Percentiles rank a stretch among this genome's conserved stretches.
Conservation (phyloP, 2,888 invertebrate species). For the Yponomeuta sedellus region DNA sequence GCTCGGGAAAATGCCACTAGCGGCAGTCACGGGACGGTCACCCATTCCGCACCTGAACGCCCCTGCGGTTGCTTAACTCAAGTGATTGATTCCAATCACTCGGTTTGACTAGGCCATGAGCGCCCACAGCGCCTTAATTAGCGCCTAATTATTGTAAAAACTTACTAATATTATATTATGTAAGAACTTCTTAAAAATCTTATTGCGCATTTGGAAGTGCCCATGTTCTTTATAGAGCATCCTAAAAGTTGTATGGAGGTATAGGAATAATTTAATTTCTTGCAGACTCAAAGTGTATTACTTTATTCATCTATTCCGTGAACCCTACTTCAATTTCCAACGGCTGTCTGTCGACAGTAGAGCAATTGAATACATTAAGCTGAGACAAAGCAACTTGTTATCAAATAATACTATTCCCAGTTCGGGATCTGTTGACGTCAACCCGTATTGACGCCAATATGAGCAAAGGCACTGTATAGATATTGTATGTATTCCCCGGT, state of each 20-base stretch:
- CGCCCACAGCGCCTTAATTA: too few relatives aligned
- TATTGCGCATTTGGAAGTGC: too few relatives aligned
- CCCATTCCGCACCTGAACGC: too few relatives aligned
- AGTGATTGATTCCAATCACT: too few relatives aligned
- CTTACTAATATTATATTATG: too few relatives aligned
- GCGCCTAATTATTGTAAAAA: too few relatives aligned
- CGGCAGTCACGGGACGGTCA: too few relatives aligned
- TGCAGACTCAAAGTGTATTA: background rate
- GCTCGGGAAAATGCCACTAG: too few relatives aligned
- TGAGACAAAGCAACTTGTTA: conserved; percentile 3
- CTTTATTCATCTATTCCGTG: background rate
- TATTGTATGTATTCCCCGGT: background rate
- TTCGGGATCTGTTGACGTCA: background rate
- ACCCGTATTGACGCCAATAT: background rate
- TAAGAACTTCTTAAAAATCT: too few relatives aligned
- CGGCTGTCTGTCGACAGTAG: background rate
- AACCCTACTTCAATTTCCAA: background rate
- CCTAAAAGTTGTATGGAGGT: background rate
- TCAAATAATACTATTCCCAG: background rate
- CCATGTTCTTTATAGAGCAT: background rate
- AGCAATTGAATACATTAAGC: background rate
- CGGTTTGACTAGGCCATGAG: too few relatives aligned
- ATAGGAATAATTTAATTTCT: background rate
- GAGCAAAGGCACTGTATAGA: background rate
- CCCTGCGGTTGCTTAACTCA: too few relatives aligned